Base-by-base conservation (phyloP, 2,113 vertebrate genomes). In the Dromaius novaehollandiae region DNA sequence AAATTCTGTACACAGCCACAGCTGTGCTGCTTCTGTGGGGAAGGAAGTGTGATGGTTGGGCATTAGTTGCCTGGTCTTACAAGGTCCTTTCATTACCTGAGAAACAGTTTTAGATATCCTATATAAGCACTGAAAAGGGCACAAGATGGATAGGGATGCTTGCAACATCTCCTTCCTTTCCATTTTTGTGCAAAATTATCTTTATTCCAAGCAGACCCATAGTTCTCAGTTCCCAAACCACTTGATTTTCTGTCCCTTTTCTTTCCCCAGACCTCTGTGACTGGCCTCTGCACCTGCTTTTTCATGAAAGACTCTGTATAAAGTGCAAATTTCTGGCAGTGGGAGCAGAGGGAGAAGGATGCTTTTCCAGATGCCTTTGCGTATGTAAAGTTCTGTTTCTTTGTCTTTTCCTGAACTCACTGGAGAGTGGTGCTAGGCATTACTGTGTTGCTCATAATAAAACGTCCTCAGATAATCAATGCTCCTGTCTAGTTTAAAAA, bases 291-390 rank as follows among this genome's bases (percentile, higher is more conserved):
- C 8, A 17, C 24, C 38, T 50, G 11, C 13, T 82, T 28, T 80
- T 82, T 6, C 18, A 12, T 38, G 12, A 82, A 63, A 56, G 32
- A 6, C 46, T 83, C n/a, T 36, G 13, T 36, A 50, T 6, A n/a
- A 58, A 68, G 48, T 1, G 2, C 51, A 64, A 7, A 16, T 46
- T 3, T 42, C 69, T 55, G 32, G 20, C 1, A 0, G 9, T 69
- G 48, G 21, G 3, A 30, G 4, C 21, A 32, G 11, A 74, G 10
- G 38, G n/a, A 46, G 28, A 56, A 61, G 7, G n/a, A 5, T 17
- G 8, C 50, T 20, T 73, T 66, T 78, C 65, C 46, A 46, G 21
- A 17, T 84, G 15, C 28, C 50, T 94, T 95, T 86, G 15, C 14
- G 84, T 70, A 71, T 64, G 51, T 50, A 63, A 46, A 2, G 1